These are phyloP conservation scores for Camelus dromedarius DNA, from an alignment of 2,113 vertebrate species.

Conservation along the genomic window DNA sequence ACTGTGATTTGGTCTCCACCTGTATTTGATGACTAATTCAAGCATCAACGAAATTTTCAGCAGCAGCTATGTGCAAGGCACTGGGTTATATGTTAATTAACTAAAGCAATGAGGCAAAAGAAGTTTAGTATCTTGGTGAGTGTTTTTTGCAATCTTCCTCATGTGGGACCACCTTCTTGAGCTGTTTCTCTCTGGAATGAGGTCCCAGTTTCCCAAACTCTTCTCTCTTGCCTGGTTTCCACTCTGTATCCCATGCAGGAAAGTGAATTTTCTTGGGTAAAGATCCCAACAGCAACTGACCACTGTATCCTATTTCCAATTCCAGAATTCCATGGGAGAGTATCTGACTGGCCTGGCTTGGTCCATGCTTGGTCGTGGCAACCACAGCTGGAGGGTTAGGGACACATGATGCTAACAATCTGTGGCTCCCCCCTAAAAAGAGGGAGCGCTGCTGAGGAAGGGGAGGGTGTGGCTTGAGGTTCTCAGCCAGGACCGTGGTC, in stretches of 20 bases:
- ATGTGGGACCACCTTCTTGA: neutral
- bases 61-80: neutral
- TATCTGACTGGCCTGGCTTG: neutral
- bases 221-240: neutral
- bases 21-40: slow-evolving; percentile 39
- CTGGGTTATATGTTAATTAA: neutral
- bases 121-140: neutral
- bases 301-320: neutral
- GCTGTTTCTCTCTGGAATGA: neutral
- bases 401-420: neutral
- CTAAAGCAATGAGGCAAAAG: neutral
- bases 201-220: neutral
- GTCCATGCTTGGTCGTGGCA: neutral
- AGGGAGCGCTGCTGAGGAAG: neutral
- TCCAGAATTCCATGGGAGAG: neutral
- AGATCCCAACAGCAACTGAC: neutral
- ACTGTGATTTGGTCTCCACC: neutral
- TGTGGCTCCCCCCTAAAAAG: neutral
- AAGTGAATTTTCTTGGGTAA: neutral
- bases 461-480: neutral
- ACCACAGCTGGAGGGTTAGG: neutral
- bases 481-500: neutral
- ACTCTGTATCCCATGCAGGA: neutral
- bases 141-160: neutral
- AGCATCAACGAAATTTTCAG: neutral